Percentiles rank a stretch among this genome's conserved stretches.
Evolutionary conservation across 2,113 vertebrate species (phyloP).

Genomic region (Lophotis ruficrista): DNA sequence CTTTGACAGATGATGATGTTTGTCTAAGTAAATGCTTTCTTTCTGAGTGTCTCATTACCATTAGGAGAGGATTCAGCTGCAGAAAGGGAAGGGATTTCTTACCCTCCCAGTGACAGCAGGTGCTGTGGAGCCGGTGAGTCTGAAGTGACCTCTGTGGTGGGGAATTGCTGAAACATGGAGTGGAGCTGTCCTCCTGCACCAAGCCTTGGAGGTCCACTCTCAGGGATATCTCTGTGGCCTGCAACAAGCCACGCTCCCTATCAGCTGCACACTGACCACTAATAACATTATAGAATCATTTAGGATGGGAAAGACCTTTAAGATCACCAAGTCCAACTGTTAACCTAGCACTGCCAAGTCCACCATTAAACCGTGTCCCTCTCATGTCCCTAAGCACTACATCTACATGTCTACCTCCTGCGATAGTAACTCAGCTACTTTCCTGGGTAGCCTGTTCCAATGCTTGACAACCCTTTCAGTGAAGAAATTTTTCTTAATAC

Average conservation of each 20-base stretch:
- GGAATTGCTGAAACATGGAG: not conserved
- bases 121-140: not conserved
- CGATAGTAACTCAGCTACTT: no score
- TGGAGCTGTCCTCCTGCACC: not conserved
- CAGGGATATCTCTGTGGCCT: not conserved
- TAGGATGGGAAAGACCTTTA: no score
- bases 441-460: no score
- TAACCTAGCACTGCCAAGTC: no score
- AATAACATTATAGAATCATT: not conserved
- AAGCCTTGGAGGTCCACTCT: not conserved
- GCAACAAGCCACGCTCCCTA: not conserved
- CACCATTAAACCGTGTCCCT: no score
- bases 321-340: no score
- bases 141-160: not conserved
- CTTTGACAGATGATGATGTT: constrained; percentile 65
- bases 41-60: constrained; percentile 54
- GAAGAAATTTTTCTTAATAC: no score
- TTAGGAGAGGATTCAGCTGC: constrained; percentile 54
- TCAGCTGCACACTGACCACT: constrained; percentile 17
- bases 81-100: constrained; percentile 8
- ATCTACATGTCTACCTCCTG: no score
- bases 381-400: no score
- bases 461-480: no score
- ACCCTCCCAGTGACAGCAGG: not conserved
- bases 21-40: constrained; percentile 59